Percentiles rank a stretch among this genome's conserved stretches.
Conservation (phyloP, 2,888 invertebrate species). For the Nomada lathburiana region DNA sequence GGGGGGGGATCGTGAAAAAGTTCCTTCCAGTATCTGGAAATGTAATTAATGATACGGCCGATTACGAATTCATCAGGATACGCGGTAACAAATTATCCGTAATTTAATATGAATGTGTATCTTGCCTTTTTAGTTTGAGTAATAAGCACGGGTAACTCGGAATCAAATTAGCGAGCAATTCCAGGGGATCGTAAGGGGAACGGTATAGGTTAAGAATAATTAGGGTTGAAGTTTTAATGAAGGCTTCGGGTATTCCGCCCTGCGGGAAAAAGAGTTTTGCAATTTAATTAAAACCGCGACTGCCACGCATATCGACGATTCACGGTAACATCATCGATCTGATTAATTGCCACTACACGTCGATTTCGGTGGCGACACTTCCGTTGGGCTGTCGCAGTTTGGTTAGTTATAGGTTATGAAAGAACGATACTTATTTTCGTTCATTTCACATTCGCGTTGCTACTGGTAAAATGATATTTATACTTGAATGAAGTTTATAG, state of each 20-base stretch:
- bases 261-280: too few relatives aligned
- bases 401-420: too few relatives aligned
- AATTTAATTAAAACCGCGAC: too few relatives aligned
- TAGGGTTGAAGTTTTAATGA: background rate
- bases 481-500: too few relatives aligned
- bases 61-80: conserved; percentile 19
- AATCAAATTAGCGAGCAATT: background rate
- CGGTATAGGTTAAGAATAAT: background rate
- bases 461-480: too few relatives aligned
- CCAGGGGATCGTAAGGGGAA: background rate
- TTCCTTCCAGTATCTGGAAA: background rate
- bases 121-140: background rate
- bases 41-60: background rate
- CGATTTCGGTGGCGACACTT: too few relatives aligned
- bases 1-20: background rate
- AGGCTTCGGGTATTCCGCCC: background rate
- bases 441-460: too few relatives aligned
- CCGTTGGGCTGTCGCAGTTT: too few relatives aligned
- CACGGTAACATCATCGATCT: too few relatives aligned
- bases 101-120: conserved; percentile 4
- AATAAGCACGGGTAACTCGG: background rate
- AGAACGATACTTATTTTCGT: too few relatives aligned
- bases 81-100: background rate
- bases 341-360: too few relatives aligned
- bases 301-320: too few relatives aligned